Conservation (phyloP, 1,140 invertebrate species). For the Zelostemma sp. region DNA sequence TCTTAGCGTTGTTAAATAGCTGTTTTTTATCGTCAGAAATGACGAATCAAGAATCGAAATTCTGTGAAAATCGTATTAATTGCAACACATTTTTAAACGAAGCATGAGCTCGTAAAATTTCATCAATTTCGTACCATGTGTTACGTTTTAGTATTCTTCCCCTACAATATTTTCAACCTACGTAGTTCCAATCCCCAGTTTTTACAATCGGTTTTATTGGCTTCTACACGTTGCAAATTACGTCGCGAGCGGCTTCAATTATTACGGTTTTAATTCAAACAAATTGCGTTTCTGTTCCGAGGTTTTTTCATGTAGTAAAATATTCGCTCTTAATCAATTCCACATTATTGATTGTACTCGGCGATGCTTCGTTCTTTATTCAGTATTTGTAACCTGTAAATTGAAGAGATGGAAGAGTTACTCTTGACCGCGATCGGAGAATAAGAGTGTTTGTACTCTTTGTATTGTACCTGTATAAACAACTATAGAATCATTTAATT, state of each 20-base stretch:
- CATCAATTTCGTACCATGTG: not conserved
- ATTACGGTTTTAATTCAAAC: slow-evolving; percentile 3
- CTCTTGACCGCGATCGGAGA: not conserved
- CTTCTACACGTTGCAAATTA: not conserved
- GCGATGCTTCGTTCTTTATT: not conserved
- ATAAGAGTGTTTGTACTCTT: no score
- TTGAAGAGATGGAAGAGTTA: not conserved
- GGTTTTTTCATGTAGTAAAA: not conserved
- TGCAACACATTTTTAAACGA: not conserved
- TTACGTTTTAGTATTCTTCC: no score
- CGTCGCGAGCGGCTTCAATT: not conserved
- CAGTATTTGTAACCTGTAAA: not conserved
- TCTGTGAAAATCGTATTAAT: not conserved
- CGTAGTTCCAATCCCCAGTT: not conserved
- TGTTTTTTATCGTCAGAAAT: not conserved
- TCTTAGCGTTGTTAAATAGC: no score
- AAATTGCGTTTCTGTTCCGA: not conserved
- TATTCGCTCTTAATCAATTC: not conserved
- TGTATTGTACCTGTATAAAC: not conserved
- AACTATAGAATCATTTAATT: no score
- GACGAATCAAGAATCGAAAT: not conserved
- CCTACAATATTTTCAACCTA: no score
- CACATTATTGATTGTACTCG: not conserved
- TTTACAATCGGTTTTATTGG: not conserved
- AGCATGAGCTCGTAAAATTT: not conserved